Percentiles rank a stretch among this genome's conserved stretches.
Evolutionary conservation across 2,113 vertebrate species (phyloP).

Genomic region (Trachemys scripta): DNA sequence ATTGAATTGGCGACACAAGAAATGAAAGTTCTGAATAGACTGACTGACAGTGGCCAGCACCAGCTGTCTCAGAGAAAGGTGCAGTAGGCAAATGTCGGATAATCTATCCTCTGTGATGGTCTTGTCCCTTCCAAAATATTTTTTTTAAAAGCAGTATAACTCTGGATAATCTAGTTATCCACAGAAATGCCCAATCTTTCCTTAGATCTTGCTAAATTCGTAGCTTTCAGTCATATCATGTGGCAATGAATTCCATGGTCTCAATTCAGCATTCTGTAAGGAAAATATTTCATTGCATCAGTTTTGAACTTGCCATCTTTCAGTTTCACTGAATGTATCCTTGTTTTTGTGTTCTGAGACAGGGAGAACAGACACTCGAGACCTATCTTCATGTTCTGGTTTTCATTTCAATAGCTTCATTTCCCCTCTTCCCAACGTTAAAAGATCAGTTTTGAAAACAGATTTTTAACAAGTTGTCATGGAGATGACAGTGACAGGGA

Average conservation of each 20-base stretch:
- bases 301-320: neutral
- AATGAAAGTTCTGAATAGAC: neutral
- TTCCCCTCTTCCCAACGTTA: conserved; percentile 2
- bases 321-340: neutral
- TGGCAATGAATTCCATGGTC: neutral
- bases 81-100: neutral
- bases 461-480: conserved; percentile 29
- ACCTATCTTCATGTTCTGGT: neutral
- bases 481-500: conserved; percentile 1
- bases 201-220: neutral
- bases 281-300: neutral
- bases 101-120: neutral
- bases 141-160: neutral
- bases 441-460: conserved; percentile 48
- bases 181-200: neutral
- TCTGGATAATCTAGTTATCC: neutral
- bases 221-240: neutral
- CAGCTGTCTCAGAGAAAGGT: neutral
- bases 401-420: neutral
- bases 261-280: neutral
- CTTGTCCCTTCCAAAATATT: neutral
- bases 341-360: neutral
- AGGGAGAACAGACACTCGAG: neutral
- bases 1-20: neutral
- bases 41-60: neutral